phyloP scores from a whole-genome alignment of 1,140 invertebrate species.

The Papilio helenus region DNA sequence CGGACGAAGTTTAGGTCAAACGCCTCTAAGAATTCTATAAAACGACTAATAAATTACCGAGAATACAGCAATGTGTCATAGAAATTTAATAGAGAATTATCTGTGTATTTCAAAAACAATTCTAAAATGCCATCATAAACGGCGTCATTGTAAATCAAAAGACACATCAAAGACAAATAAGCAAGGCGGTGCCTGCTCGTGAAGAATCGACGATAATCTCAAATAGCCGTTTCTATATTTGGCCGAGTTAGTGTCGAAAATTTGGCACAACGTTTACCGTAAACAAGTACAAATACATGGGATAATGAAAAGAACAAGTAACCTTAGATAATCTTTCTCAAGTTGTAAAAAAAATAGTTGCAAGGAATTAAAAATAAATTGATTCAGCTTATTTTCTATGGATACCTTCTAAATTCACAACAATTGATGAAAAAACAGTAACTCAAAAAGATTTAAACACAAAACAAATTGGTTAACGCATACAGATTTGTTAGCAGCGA shows the following conservation, averaged over 20 bases:
- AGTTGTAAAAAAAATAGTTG: background rate
- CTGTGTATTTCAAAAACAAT: slow-evolving; percentile 32
- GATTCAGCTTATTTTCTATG: background rate
- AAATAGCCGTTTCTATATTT: slow-evolving; percentile 51
- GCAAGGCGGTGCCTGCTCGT: background rate
- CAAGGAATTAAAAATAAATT: background rate
- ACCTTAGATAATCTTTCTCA: background rate
- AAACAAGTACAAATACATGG: slow-evolving; percentile 7
- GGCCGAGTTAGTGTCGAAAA: slow-evolving; percentile 19
- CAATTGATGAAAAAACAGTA: background rate
- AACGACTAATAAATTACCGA: slow-evolving; percentile 26
- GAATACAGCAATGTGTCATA: slow-evolving; percentile 29
- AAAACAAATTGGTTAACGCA: background rate
- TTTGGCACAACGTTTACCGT: slow-evolving; percentile 21
- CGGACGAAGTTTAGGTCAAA: too few relatives aligned
- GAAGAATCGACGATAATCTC: slow-evolving; percentile 39
- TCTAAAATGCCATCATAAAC: slow-evolving; percentile 33
- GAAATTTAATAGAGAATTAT: slow-evolving; percentile 31
- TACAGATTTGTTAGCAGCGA: background rate
- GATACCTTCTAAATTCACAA: background rate
- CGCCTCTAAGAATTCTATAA: background rate
- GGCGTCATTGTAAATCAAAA: slow-evolving; percentile 31
- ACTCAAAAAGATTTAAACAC: background rate
- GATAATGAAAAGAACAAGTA: background rate
- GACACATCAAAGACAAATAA: slow-evolving; percentile 36